Percentiles rank a stretch among this genome's conserved stretches.
phyloP scores from a whole-genome alignment of 2,888 invertebrate genomes.

The Monochamus alternatus region DNA sequence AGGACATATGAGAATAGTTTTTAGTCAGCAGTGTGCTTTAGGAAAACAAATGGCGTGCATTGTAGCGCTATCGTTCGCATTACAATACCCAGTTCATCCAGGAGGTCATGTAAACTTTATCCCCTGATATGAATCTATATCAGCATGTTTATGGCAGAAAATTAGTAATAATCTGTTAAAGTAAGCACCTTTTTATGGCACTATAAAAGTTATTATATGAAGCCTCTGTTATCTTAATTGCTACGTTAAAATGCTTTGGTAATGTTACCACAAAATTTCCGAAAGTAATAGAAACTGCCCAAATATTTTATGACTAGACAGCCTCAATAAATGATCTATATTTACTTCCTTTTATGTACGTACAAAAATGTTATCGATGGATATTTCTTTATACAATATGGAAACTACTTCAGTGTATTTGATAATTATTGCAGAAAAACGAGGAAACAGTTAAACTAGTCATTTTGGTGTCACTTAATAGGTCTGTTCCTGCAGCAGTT shows the following conservation, averaged over 20 bases:
- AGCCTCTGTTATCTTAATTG: background rate
- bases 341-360: too few relatives aligned
- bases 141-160: slow-evolving; percentile 2
- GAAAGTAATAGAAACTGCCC: background rate
- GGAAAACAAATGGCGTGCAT: background rate
- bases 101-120: slow-evolving; percentile 5
- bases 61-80: background rate
- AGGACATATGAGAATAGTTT: too few relatives aligned
- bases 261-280: background rate
- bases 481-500: too few relatives aligned
- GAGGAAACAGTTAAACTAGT: too few relatives aligned
- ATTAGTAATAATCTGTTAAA: slow-evolving; percentile 11
- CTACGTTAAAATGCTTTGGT: slow-evolving; percentile 11
- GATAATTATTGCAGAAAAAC: too few relatives aligned
- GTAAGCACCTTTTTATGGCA: slow-evolving; percentile 9
- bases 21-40: background rate
- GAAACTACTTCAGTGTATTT: too few relatives aligned
- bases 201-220: slow-evolving; percentile 1
- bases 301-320: too few relatives aligned
- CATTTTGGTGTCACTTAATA: too few relatives aligned
- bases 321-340: too few relatives aligned
- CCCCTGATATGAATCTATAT: slow-evolving; percentile 2
- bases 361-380: too few relatives aligned
- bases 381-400: too few relatives aligned
- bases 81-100: background rate